phyloP scores from a whole-genome alignment of 2,888 invertebrate species.

The Thalpophila matura region DNA sequence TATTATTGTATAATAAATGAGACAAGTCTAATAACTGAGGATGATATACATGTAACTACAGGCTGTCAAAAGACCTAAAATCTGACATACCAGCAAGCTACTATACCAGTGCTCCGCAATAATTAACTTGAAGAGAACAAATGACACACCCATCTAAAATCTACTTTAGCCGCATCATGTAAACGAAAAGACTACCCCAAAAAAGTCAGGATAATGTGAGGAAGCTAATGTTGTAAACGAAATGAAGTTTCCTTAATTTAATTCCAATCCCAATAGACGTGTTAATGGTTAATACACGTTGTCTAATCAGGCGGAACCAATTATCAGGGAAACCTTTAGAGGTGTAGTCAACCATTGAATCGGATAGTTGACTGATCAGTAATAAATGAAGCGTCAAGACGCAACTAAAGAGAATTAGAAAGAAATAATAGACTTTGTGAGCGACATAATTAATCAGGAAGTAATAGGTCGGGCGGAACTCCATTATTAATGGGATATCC shows the following conservation, averaged over 20 bases:
- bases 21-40: no score
- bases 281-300: conserved; percentile 51
- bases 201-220: conserved; percentile 1
- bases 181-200: not conserved
- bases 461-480: conserved; percentile 68
- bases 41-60: no score
- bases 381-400: conserved; percentile 52
- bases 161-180: not conserved
- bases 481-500: conserved; percentile 69
- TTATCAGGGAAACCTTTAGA: conserved; percentile 56
- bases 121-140: no score
- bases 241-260: conserved; percentile 24
- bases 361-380: conserved; percentile 56
- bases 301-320: conserved; percentile 53
- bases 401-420: conserved; percentile 37
- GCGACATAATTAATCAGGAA: conserved; percentile 74
- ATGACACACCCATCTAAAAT: not conserved
- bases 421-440: conserved; percentile 65
- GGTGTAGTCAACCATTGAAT: conserved; percentile 53
- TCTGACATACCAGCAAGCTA: no score
- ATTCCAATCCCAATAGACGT: conserved; percentile 22
- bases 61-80: no score
- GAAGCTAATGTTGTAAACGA: conserved; percentile 14
- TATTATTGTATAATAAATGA: no score
- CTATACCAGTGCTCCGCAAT: no score